phyloP scores from a whole-genome alignment of 2,888 invertebrate species.

The Onthophagus sagittarius region DNA sequence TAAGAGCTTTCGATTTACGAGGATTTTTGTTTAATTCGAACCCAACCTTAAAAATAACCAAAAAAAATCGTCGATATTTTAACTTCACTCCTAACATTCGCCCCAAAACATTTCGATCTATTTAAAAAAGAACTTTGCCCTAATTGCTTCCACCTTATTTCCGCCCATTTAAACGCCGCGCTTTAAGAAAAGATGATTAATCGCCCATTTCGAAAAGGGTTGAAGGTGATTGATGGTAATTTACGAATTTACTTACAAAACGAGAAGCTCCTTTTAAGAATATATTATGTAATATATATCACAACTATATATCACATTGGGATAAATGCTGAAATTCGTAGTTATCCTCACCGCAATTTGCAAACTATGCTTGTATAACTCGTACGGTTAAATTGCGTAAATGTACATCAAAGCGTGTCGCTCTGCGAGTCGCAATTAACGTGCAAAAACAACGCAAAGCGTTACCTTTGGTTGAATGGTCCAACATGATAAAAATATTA shows the following conservation, averaged over 20 bases:
- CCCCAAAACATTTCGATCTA: not conserved
- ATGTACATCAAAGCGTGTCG: not conserved
- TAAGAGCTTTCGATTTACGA: constrained; percentile 17
- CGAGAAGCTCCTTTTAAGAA: not conserved
- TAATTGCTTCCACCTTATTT: constrained; percentile 4
- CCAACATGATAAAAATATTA: no score
- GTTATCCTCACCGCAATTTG: not conserved
- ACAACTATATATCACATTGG: not conserved
- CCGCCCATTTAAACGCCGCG: constrained; percentile 3
- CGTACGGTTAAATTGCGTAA: not conserved
- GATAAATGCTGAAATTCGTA: not conserved
- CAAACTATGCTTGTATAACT: not conserved
- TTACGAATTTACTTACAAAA: constrained; percentile 3
- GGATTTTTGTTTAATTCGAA: constrained; percentile 4
- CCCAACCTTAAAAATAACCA: no score
- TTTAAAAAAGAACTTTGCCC: not conserved
- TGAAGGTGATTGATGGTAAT: constrained; percentile 5
- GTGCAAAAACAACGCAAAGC: not conserved
- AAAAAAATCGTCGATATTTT: not conserved
- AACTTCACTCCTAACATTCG: not conserved
- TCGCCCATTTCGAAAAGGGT: not conserved
- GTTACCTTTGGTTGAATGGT: not conserved
- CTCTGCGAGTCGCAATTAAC: not conserved
- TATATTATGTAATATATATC: no score
- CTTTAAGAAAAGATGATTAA: constrained; percentile 8